phyloP scores from a whole-genome alignment of 2,113 vertebrate genomes.

The Bombycilla garrulus region DNA sequence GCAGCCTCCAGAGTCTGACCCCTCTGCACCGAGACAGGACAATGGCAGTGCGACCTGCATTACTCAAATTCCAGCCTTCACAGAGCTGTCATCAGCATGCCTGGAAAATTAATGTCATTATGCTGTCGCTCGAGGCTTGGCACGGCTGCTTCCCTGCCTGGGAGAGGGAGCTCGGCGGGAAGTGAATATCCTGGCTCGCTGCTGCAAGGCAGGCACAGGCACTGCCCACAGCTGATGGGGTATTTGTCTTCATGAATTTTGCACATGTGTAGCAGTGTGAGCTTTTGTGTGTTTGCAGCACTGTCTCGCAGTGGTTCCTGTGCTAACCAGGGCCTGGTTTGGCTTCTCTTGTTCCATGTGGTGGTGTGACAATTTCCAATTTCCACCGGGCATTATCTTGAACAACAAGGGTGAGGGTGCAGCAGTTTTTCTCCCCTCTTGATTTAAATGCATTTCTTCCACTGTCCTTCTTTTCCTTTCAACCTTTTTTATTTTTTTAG shows the following conservation, averaged over 20 bases:
- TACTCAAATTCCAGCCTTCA: slow-evolving; percentile 56
- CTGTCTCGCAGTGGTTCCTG: not conserved
- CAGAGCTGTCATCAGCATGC: slow-evolving; percentile 57
- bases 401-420: not conserved
- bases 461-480: not conserved
- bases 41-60: slow-evolving; percentile 51
- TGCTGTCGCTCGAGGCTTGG: not conserved
- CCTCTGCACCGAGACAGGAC: slow-evolving; percentile 60
- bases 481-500: not conserved
- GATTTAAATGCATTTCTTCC: slow-evolving; percentile 23
- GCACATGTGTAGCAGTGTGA: not conserved
- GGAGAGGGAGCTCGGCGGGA: not conserved
- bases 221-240: not conserved
- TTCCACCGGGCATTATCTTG: not conserved
- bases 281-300: not conserved
- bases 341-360: not conserved
- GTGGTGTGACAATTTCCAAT: not conserved
- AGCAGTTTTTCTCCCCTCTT: not conserved
- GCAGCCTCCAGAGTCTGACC: slow-evolving; percentile 49
- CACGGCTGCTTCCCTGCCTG: not conserved
- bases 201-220: not conserved
- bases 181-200: not conserved
- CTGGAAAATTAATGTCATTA: slow-evolving; percentile 37
- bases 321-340: not conserved
- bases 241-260: not conserved